Evolutionary conservation across 2,113 vertebrate species (phyloP).

Genomic region (Jacana jacana): DNA sequence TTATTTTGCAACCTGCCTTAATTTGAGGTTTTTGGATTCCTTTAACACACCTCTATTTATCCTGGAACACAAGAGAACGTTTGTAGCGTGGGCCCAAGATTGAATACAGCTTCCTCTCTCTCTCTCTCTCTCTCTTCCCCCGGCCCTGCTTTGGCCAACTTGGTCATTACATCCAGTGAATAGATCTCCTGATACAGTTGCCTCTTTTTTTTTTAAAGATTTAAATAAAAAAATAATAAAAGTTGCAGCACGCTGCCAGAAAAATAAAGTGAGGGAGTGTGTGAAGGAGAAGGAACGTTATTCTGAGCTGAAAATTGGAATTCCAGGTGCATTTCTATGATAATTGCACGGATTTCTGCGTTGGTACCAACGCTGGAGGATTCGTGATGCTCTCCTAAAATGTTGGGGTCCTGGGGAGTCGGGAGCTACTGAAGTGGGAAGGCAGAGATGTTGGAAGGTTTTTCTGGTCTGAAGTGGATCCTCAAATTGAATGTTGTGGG

Average conservation of each 20-base stretch:
- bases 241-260: neutral
- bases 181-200: slow-evolving; percentile 62
- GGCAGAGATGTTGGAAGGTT: neutral
- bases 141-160: neutral
- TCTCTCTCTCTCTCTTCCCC: slow-evolving; percentile 59
- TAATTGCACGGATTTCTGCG: neutral
- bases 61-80: slow-evolving; percentile 79
- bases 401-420: neutral
- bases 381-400: neutral
- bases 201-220: neutral
- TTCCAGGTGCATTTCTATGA: slow-evolving; percentile 48
- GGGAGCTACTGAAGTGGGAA: neutral
- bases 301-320: slow-evolving; percentile 21
- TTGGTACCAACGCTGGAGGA: neutral
- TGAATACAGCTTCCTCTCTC: slow-evolving; percentile 59
- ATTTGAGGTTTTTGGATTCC: slow-evolving; percentile 58
- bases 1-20: slow-evolving; percentile 69
- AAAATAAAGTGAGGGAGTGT: neutral
- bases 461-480: neutral
- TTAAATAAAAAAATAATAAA: neutral
- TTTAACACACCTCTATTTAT: slow-evolving; percentile 83
- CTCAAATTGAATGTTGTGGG: neutral
- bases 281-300: slow-evolving; percentile 6
- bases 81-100: slow-evolving; percentile 68
- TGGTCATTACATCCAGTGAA: slow-evolving; percentile 52